A percentile compares a stretch with the other conserved stretches of the same genome.
These are phyloP conservation scores for Oscheius sp. DNA, from an alignment of 2,888 invertebrate genomes.

Conservation along the genomic window DNA sequence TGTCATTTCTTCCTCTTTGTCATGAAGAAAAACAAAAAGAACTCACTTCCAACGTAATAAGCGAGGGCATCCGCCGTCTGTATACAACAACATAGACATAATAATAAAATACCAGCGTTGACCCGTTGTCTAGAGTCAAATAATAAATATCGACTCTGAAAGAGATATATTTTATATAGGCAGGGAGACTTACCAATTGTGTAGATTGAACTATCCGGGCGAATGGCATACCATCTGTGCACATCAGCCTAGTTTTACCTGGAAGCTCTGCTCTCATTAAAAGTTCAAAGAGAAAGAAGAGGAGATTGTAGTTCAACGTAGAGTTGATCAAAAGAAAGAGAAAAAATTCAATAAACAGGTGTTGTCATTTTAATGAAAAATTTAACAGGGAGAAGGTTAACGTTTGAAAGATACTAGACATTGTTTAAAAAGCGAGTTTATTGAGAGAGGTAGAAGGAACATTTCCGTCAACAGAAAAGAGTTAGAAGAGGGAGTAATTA, in stretches of 20 bases:
- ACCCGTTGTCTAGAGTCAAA: slow-evolving; percentile 23
- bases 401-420: too few relatives aligned
- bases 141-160: slow-evolving; percentile 16
- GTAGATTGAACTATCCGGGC: slow-evolving; percentile 26
- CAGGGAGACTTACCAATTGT: slow-evolving; percentile 8
- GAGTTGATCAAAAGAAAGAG: too few relatives aligned
- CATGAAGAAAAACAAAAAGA: slow-evolving; percentile 6
- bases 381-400: too few relatives aligned
- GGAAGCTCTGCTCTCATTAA: too few relatives aligned
- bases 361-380: too few relatives aligned
- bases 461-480: too few relatives aligned
- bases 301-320: neutral
- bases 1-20: too few relatives aligned
- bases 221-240: slow-evolving; percentile 28
- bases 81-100: slow-evolving; percentile 22
- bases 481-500: too few relatives aligned
- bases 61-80: slow-evolving; percentile 19
- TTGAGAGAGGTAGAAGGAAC: too few relatives aligned
- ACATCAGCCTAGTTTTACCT: slow-evolving; percentile 29
- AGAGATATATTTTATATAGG: neutral
- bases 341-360: too few relatives aligned
- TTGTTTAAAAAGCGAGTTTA: too few relatives aligned
- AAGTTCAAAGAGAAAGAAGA: neutral
- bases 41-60: slow-evolving; percentile 28
- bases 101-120: slow-evolving; percentile 20